Evolutionary conservation across 2,888 invertebrate genomes (phyloP).

Genomic region (Perizoma flavofasciatum): DNA sequence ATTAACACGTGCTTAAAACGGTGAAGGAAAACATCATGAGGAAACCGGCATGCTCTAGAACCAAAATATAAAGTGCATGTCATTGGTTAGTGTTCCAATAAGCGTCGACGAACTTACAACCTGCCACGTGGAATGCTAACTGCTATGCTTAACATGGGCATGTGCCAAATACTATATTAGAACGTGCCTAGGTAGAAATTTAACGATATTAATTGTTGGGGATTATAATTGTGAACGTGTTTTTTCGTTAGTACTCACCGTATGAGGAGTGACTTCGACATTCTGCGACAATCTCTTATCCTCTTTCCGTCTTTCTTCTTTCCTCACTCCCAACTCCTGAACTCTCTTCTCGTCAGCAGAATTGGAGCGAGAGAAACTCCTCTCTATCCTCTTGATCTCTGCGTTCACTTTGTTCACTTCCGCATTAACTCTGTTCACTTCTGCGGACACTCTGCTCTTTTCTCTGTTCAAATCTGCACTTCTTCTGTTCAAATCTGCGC

Average conservation of each 20-base stretch:
- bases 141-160: too few relatives aligned
- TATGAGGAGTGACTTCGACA: conserved; percentile 67
- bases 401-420: conserved; percentile 44
- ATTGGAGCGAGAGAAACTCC: conserved; percentile 60
- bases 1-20: too few relatives aligned
- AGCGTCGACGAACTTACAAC: too few relatives aligned
- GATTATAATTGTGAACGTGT: too few relatives aligned
- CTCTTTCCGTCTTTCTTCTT: conserved; percentile 47
- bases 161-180: too few relatives aligned
- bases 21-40: too few relatives aligned
- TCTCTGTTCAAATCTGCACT: conserved; percentile 36
- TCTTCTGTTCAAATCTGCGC: conserved; percentile 27
- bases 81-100: too few relatives aligned
- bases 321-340: conserved; percentile 36
- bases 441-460: conserved; percentile 44
- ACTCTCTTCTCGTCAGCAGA: conserved; percentile 59
- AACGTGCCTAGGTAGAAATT: too few relatives aligned
- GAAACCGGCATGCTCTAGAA: too few relatives aligned
- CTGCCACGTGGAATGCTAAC: too few relatives aligned
- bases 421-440: conserved; percentile 44
- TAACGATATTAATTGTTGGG: too few relatives aligned
- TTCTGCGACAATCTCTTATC: conserved; percentile 55
- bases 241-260: conserved; percentile 51
- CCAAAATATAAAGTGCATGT: too few relatives aligned
- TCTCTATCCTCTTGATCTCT: conserved; percentile 55